Percentiles rank a stretch among this genome's conserved stretches.
These are phyloP conservation scores for Lasioglossum leucozonium DNA, from an alignment of 2,888 invertebrate species.

Conservation along the genomic window DNA sequence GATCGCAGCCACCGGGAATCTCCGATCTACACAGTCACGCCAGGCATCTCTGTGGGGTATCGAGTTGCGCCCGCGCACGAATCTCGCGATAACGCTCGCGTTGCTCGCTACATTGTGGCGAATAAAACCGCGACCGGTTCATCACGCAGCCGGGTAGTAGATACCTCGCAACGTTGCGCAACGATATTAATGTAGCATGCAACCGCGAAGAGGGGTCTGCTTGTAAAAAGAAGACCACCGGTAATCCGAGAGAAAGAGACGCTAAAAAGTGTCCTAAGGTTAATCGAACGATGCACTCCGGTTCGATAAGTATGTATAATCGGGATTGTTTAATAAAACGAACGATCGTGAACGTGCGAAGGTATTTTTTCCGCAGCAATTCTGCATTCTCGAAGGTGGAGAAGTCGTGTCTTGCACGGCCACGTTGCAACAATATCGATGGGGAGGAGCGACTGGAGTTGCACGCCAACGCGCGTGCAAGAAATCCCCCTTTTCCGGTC, in stretches of 20 bases:
- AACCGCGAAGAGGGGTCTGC: not conserved
- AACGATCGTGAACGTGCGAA: not conserved
- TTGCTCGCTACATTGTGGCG: conserved; percentile 58
- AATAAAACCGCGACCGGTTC: conserved; percentile 33
- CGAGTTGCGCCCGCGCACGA: conserved; percentile 26
- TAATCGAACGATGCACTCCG: not conserved
- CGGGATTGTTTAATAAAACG: not conserved
- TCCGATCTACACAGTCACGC: not conserved
- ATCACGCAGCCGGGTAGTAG: not conserved
- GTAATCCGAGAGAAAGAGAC: not conserved
- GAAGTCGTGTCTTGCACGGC: conserved; percentile 7
- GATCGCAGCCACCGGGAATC: not conserved
- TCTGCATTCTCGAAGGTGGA: not conserved
- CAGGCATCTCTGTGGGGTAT: conserved; percentile 9
- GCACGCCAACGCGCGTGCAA: conserved; percentile 59
- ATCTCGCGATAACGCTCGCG: conserved; percentile 44
- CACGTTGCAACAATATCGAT: conserved; percentile 57
- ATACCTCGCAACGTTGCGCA: not conserved
- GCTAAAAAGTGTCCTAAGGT: not conserved
- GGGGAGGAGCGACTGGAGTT: conserved; percentile 33
- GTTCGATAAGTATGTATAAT: no score
- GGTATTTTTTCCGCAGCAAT: not conserved
- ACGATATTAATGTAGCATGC: not conserved
- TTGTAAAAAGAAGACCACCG: not conserved
- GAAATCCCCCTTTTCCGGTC: conserved; percentile 47